These are phyloP conservation scores for Botia almorhae DNA, from an alignment of 2,797 vertebrate species.

Conservation along the genomic window DNA sequence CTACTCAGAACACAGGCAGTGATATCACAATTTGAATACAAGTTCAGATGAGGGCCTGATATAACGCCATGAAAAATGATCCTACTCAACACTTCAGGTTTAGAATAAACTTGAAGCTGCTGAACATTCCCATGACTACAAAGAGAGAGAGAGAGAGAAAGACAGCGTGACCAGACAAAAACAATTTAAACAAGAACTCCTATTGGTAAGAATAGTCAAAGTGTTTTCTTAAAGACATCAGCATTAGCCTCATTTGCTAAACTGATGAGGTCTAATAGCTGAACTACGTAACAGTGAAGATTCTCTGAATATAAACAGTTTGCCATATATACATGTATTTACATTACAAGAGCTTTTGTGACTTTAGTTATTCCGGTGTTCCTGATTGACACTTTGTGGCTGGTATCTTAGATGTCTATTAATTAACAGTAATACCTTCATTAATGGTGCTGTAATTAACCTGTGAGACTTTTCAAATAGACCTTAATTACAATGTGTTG, in stretches of 20 bases:
- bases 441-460: conserved; percentile 49
- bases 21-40: conserved; percentile 59
- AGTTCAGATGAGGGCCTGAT: conserved; percentile 60
- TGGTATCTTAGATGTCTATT: conserved; percentile 50
- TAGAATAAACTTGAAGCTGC: conserved; percentile 54
- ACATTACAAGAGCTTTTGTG: conserved; percentile 74
- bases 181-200: conserved; percentile 69
- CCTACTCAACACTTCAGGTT: conserved; percentile 53
- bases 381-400: conserved; percentile 61
- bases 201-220: conserved; percentile 93
- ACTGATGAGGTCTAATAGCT: conserved; percentile 70
- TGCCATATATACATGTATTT: conserved; percentile 93
- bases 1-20: conserved; percentile 72
- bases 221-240: conserved; percentile 72
- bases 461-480: conserved; percentile 10
- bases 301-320: conserved; percentile 81
- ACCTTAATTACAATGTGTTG: conserved; percentile 36
- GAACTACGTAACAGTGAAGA: conserved; percentile 88
- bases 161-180: conserved; percentile 54
- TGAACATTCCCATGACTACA: conserved; percentile 54
- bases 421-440: conserved; percentile 58
- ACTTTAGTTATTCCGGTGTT: conserved; percentile 68
- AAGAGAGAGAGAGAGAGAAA: conserved; percentile 60
- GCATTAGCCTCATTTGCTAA: conserved; percentile 81
- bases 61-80: conserved; percentile 27